phyloP scores from a whole-genome alignment of 2,888 invertebrate species.

The Cryptus armator region DNA sequence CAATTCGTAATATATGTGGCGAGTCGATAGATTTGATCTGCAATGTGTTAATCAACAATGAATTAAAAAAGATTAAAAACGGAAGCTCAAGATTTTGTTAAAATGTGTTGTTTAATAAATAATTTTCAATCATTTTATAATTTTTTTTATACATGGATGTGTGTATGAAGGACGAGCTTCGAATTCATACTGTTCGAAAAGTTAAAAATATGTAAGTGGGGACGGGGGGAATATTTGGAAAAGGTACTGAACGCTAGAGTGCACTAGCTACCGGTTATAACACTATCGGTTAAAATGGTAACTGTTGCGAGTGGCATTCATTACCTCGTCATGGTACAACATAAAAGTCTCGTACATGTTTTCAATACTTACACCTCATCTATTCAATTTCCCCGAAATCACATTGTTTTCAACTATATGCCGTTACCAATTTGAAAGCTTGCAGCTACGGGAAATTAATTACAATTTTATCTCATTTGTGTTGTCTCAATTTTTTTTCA shows the following conservation, averaged over 20 bases:
- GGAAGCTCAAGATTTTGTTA: background rate
- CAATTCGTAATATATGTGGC: background rate
- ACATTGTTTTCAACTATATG: no score
- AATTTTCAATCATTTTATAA: background rate
- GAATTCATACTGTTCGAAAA: background rate
- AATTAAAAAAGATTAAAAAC: background rate
- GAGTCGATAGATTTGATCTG: background rate
- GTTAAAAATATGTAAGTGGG: background rate
- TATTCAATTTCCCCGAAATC: no score
- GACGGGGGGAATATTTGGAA: background rate
- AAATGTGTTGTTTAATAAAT: background rate
- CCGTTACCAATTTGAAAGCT: no score
- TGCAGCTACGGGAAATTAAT: no score
- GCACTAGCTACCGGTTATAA: slow-evolving; percentile 15
- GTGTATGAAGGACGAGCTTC: background rate
- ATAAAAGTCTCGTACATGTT: no score
- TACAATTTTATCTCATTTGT: no score
- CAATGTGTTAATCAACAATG: background rate
- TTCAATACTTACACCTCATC: no score
- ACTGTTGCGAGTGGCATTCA: background rate
- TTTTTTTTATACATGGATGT: background rate
- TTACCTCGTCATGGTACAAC: background rate
- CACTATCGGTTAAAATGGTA: background rate
- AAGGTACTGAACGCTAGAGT: slow-evolving; percentile 23
- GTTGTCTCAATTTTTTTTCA: no score